Evolutionary conservation across 2,888 invertebrate species (phyloP), one percentile per base, ranked within the genome.

Genomic region (Encarsia formosa): DNA sequence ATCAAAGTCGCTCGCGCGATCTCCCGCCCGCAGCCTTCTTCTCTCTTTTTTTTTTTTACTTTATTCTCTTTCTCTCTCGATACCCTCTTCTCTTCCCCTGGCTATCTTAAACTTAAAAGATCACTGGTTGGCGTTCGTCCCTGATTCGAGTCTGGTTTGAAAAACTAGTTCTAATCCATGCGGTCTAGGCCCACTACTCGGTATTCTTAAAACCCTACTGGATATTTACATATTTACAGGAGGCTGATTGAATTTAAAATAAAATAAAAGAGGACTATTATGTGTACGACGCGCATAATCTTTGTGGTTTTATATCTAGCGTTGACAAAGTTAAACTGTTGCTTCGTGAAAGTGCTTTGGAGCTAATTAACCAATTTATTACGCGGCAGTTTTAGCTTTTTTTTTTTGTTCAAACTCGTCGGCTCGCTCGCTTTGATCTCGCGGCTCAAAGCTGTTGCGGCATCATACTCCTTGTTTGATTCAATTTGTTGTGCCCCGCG

Each of bases 121-220:
- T 62, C 61, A 62, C 63, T 64, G 61, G 61, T 59, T 47, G 45
- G 44, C 42, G 52, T 63, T 61, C 59, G 61, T 62, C 61, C 59
- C 56, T 57, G 49, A 52, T 56, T 56, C 39, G 41, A 37, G 32
- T 49, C 42, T 52, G 47, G 50, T 50, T 50, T 53, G 29, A 50
- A 50, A 53, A 56, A 50, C 50, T 52, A 50, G 50, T 49, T 53
- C 45, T 54, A 57, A 49, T 38, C 5, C 15, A 20, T 56, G 45
- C 32, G 23, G n/a, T 40, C 48, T 59, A 54, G 56, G 49, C 35
- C 43, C 29, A 43, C 31, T 34, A 19, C 23, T 24, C 23, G 16
- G 4, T 43, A 47, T 2, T 22, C 5, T 22, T 8, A 16, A 35
- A 23, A 24, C 11, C 37, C 16, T 16, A 13, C 9, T 18, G 18